phyloP scores from a whole-genome alignment of 1,140 invertebrate genomes.

The Sycophila sp. region DNA sequence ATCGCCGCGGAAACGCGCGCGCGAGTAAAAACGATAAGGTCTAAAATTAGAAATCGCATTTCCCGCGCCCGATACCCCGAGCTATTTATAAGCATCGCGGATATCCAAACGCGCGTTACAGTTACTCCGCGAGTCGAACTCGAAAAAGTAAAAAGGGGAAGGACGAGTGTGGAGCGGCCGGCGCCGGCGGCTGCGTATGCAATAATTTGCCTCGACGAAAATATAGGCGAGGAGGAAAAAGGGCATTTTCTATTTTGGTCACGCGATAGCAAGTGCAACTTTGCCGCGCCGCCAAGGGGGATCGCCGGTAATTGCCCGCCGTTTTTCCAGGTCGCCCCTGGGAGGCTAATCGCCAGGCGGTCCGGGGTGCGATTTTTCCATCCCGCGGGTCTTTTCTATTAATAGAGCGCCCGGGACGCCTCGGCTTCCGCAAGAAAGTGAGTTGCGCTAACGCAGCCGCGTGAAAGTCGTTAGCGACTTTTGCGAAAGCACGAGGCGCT shows the following conservation, averaged over 20 bases:
- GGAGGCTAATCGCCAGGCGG: not conserved
- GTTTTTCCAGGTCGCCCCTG: conserved; percentile 32
- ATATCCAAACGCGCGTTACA: too few relatives aligned
- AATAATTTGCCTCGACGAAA: not conserved
- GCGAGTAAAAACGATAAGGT: too few relatives aligned
- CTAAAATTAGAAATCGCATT: too few relatives aligned
- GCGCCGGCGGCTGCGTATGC: not conserved
- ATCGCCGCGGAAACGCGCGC: too few relatives aligned
- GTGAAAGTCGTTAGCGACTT: conserved; percentile 29
- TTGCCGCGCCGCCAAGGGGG: too few relatives aligned
- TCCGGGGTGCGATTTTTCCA: conserved; percentile 57
- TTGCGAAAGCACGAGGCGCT: not conserved
- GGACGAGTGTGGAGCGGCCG: not conserved
- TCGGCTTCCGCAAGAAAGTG: conserved; percentile 28
- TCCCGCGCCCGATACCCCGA: too few relatives aligned
- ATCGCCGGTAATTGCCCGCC: not conserved
- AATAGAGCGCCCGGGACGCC: conserved; percentile 56
- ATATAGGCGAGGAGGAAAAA: not conserved
- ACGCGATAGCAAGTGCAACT: not conserved
- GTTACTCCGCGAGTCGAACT: too few relatives aligned
- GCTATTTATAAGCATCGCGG: too few relatives aligned
- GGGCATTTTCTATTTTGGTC: conserved; percentile 16
- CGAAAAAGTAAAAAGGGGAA: not conserved
- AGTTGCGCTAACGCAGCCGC: conserved; percentile 11
- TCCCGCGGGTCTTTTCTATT: conserved; percentile 58